Base-by-base conservation (phyloP, 2,797 vertebrate genomes). In the Kryptolebias ocellatus region DNA sequence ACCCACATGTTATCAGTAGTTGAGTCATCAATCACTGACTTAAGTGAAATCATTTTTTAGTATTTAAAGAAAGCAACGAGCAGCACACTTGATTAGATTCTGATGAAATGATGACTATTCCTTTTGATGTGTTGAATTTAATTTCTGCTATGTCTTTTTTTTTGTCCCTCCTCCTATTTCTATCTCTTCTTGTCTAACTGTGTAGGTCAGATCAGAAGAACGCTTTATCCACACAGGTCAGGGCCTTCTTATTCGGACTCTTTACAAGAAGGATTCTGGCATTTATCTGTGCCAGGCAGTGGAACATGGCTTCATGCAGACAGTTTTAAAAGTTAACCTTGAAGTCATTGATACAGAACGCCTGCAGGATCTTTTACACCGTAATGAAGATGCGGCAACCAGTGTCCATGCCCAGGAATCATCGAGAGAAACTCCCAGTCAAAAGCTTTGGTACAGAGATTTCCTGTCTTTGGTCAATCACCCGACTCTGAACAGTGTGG, bases 381-480 rank as follows among this genome's bases (percentile, higher is more conserved):
- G 92, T n/a, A 93, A 95, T 5, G 94, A 95, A 0, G 95, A 95
- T 11, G 76, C 89, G 0, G 86, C 94, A 1, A 46, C 85, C 80
- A 61, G 87, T 0, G 66, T 85, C 11, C 90, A 93, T 2, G 83
- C 93, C 2, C 90, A 85, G 74, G 96, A 95, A 72, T 84, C 92
- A 3, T 91, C 91, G 50, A 94, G 92, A 67, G 95, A 96, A 89
- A 92, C 92, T 0, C 93, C 95, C 4, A 96, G 89, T 83, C 96
- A 97, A 31, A 98, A 95, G 85, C 92, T 98, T 69, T 99, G 98
- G 98, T 99, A 99, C 90, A 94, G 96, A 77, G 98, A 99, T 94
- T 99, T 99, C 89, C 95, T 99, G 92, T 96, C 98, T 74, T 87
- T 99, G 78, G 96, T 99, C 71, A 97, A 97, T 85, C 98, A 98